Percentiles rank a stretch among this genome's conserved stretches.
Evolutionary conservation across 2,888 invertebrate species (phyloP).

Genomic region (Argyresthia albistria): DNA sequence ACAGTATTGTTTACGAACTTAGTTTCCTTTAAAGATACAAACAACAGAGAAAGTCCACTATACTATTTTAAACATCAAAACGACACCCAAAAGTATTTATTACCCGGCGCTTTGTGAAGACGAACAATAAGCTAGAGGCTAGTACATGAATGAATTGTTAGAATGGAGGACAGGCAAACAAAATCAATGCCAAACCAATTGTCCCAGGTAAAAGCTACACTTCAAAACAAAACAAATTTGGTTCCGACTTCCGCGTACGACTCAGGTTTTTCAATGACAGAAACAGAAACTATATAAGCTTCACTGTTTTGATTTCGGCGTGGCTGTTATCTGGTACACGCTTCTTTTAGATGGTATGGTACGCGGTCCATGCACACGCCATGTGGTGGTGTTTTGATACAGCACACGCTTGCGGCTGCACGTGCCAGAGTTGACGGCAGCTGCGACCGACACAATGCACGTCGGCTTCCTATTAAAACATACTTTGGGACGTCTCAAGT

Average conservation of each 20-base stretch:
- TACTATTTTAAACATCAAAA: not conserved
- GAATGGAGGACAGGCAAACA: no score
- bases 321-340: no score
- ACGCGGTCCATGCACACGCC: not conserved
- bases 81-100: not conserved
- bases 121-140: not conserved
- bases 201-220: no score
- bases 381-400: not conserved
- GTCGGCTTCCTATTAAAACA: not conserved
- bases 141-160: not conserved
- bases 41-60: not conserved
- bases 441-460: not conserved
- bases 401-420: not conserved
- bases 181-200: no score
- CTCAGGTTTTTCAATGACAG: no score
- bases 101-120: not conserved
- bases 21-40: not conserved
- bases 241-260: no score
- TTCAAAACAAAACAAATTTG: no score
- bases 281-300: no score
- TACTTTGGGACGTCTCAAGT: slow-evolving; percentile 2
- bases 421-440: not conserved
- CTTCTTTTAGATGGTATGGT: no score
- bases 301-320: no score
- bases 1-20: no score